Conservation (phyloP, 2,888 invertebrate species). For the Harpalus rufipes region DNA sequence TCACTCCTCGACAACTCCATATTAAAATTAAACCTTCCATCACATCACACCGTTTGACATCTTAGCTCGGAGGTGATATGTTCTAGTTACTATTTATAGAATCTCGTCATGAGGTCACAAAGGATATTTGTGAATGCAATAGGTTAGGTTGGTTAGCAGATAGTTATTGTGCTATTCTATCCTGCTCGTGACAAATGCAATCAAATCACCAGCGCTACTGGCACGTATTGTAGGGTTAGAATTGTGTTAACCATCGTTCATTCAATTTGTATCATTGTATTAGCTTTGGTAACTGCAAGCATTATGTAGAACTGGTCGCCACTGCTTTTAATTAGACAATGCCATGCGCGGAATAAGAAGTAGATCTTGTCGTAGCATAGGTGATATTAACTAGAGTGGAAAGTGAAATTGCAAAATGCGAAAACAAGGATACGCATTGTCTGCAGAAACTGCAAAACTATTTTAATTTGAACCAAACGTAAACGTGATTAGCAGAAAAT, state of each 20-base stretch:
- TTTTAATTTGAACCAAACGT: no score
- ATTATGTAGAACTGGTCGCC: not conserved
- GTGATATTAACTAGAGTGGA: not conserved
- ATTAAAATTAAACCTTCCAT: no score
- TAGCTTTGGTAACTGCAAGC: not conserved
- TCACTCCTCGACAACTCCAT: no score
- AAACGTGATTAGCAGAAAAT: no score
- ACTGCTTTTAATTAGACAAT: not conserved
- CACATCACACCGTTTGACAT: constrained; percentile 3
- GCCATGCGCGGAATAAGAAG: not conserved
- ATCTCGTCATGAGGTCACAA: constrained; percentile 38
- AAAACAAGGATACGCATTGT: no score
- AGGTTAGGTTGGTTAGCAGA: constrained; percentile 22
- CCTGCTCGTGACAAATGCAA: constrained; percentile 31
- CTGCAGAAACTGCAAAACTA: no score
- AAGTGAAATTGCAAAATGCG: not conserved
- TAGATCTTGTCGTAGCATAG: not conserved
- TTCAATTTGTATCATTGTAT: constrained; percentile 25
- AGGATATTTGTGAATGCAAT: constrained; percentile 44
- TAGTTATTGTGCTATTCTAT: constrained; percentile 53
- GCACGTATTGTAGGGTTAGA: constrained; percentile 34
- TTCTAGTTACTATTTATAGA: constrained; percentile 32
- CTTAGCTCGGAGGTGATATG: constrained; percentile 13
- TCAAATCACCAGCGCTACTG: constrained; percentile 39
- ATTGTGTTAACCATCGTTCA: constrained; percentile 23